These are phyloP conservation scores for Microchrysa polita DNA, from an alignment of 2,888 invertebrate species.

Conservation along the genomic window DNA sequence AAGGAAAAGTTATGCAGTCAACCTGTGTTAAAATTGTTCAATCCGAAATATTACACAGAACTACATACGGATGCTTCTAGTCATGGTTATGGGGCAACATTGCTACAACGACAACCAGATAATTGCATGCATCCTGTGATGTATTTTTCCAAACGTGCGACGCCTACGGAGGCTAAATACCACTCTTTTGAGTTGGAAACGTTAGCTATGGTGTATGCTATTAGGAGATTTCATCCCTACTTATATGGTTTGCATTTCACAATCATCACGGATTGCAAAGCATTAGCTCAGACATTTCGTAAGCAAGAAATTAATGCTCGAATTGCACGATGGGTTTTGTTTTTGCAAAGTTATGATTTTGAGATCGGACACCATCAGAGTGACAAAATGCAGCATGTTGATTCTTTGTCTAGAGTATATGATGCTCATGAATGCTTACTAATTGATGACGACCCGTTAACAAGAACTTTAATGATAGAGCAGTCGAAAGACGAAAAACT, in stretches of 20 bases:
- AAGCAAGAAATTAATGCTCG: slow-evolving; percentile 11
- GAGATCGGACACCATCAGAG: not conserved
- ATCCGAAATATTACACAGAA: not conserved
- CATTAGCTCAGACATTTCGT: not conserved
- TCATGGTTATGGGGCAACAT: slow-evolving; percentile 6
- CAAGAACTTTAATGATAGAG: not conserved
- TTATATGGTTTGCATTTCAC: not conserved
- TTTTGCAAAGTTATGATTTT: not conserved
- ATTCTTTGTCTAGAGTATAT: not conserved
- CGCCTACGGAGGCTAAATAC: not conserved
- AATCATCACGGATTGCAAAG: not conserved
- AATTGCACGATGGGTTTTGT: not conserved
- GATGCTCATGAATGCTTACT: not conserved
- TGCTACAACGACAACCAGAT: slow-evolving; percentile 20
- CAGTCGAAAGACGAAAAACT: not conserved
- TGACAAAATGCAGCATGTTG: not conserved
- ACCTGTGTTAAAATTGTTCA: not conserved
- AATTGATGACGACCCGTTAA: slow-evolving; percentile 6
- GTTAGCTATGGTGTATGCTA: slow-evolving; percentile 8
- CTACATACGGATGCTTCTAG: slow-evolving; percentile 5
- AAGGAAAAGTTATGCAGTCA: not conserved
- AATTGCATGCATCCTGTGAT: not conserved
- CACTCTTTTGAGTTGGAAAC: slow-evolving; percentile 23
- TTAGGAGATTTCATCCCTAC: slow-evolving; percentile 4
- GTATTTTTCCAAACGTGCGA: slow-evolving; percentile 4